phyloP scores from a whole-genome alignment of 2,113 vertebrate genomes.

The Antennarius striatus region DNA sequence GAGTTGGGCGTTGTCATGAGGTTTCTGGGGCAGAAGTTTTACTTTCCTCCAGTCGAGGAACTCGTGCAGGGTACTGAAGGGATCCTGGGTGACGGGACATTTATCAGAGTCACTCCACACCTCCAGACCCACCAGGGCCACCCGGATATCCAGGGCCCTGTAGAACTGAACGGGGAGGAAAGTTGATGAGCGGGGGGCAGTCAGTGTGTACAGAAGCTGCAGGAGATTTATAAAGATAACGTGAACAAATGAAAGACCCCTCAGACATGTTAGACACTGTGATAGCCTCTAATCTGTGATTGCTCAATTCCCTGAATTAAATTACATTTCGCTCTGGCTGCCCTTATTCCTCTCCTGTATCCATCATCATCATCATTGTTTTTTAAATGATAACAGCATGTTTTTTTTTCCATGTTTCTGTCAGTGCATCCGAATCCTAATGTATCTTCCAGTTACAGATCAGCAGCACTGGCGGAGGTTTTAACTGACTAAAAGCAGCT shows the following conservation, averaged over 20 bases:
- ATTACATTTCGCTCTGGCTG: neutral
- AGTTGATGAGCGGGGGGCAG: neutral
- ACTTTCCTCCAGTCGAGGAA: slow-evolving; percentile 98
- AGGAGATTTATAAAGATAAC: neutral
- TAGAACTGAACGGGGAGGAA: slow-evolving; percentile 84
- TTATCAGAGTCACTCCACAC: slow-evolving; percentile 96
- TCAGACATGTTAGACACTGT: neutral
- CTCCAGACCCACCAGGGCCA: slow-evolving; percentile 94
- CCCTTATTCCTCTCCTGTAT: neutral
- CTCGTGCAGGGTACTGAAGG: slow-evolving; percentile 93
- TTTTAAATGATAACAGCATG: slow-evolving; percentile 6
- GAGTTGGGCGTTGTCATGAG: slow-evolving; percentile 96
- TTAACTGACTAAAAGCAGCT: slow-evolving; percentile 50
- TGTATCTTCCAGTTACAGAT: slow-evolving; percentile 19
- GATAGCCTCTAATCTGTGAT: neutral
- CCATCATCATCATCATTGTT: slow-evolving; percentile 1
- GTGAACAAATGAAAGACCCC: slow-evolving; percentile 14
- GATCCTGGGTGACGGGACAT: slow-evolving; percentile 93
- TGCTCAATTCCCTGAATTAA: slow-evolving; percentile 3
- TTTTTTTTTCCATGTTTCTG: slow-evolving; percentile 19
- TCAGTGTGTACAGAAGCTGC: neutral
- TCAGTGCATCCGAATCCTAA: slow-evolving; percentile 28
- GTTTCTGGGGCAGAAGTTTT: slow-evolving; percentile 89
- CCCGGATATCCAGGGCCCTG: slow-evolving; percentile 92
- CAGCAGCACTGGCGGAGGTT: slow-evolving; percentile 23